Evolutionary conservation across 2,797 vertebrate species (phyloP).

Genomic region (Myotis findleyi): DNA sequence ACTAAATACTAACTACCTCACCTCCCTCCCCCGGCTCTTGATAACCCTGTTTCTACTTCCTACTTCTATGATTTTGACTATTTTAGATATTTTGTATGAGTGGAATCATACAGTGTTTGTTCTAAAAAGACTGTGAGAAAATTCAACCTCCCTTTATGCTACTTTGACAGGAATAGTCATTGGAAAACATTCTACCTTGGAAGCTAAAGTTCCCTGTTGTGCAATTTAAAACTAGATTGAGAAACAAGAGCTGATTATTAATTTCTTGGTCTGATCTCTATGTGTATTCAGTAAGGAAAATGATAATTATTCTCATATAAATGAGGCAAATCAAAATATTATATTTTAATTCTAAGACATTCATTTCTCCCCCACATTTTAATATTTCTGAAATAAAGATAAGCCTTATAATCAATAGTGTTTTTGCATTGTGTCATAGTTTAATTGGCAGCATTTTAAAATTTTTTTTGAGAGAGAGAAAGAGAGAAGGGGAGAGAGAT

Average conservation of each 20-base stretch:
- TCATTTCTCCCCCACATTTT: background rate
- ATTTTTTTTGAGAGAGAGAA: too few species aligned
- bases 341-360: background rate
- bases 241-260: constrained; percentile 22
- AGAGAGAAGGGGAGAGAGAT: too few species aligned
- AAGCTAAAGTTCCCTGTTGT: constrained; percentile 1
- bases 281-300: background rate
- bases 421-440: background rate
- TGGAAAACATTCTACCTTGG: background rate
- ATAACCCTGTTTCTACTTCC: background rate
- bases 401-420: background rate
- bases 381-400: constrained; percentile 49
- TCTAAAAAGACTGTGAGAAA: background rate
- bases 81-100: background rate
- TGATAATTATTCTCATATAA: constrained; percentile 44
- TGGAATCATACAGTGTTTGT: background rate
- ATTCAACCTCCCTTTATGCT: background rate
- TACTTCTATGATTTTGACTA: background rate
- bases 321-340: constrained; percentile 4
- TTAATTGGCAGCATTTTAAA: background rate
- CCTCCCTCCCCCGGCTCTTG: background rate
- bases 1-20: background rate
- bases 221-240: constrained; percentile 37
- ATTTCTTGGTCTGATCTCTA: constrained; percentile 34
- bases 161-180: background rate